Evolutionary conservation across 2,797 vertebrate genomes (phyloP).

Genomic region (Sciurus vulgaris): DNA sequence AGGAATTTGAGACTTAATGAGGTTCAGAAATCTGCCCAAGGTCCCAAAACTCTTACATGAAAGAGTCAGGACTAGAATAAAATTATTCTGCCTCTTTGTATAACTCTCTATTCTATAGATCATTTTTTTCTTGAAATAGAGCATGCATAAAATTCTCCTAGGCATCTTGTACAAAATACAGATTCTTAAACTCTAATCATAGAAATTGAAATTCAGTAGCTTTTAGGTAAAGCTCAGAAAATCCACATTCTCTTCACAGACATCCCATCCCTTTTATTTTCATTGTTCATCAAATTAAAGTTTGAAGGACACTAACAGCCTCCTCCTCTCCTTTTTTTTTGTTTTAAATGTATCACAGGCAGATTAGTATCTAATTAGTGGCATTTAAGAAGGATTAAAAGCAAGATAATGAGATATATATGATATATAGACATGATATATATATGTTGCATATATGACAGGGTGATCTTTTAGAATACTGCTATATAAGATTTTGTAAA

Average conservation of each 20-base stretch:
- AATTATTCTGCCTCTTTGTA: neutral
- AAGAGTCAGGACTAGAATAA: neutral
- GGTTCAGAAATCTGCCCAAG: neutral
- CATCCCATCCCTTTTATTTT: neutral
- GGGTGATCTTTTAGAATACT: neutral
- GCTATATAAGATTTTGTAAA: neutral
- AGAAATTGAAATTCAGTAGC: conserved; percentile 40
- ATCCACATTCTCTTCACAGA: neutral
- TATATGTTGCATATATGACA: neutral
- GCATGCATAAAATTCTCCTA: neutral
- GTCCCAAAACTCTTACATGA: neutral
- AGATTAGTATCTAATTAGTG: neutral
- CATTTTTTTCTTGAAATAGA: neutral
- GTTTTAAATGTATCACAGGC: neutral
- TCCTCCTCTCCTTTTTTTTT: neutral
- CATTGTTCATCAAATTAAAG: neutral
- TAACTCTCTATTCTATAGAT: conserved; percentile 10
- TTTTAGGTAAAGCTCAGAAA: neutral
- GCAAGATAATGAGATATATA: neutral
- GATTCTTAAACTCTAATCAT: neutral
- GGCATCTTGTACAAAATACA: neutral
- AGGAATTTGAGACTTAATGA: neutral
- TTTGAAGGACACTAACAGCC: neutral
- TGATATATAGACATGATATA: neutral
- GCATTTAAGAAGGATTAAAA: neutral